Base-by-base conservation (phyloP, 2,888 invertebrate species). In the Philonicus albiceps region DNA sequence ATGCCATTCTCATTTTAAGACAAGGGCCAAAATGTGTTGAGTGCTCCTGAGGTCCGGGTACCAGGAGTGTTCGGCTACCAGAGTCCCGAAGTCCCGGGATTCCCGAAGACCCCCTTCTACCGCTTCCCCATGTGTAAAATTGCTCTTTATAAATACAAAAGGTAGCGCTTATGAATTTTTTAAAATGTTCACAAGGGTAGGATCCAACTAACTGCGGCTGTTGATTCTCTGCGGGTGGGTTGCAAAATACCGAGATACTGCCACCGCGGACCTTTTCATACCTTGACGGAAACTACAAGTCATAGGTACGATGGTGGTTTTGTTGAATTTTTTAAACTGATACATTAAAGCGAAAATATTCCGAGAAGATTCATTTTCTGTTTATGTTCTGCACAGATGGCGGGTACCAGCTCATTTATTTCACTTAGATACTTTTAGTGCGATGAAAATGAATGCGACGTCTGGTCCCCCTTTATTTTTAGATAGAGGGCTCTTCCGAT, bases 101-200 rank as follows among this genome's bases (percentile, higher is more conserved):
- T 49, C 49, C n/a, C 49, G n/a, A 1, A 2, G n/a, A 53, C 55
- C 7, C 64, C 64, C 22, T 64, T 27, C 64, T 11, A 37, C 53
- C 53, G 16, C 16, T 53, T 80, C 27, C 80, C 55, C 80, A 80
- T 80, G 80, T 80, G 80, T 80, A 80, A 80, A 80, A 80, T 80
- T 80, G 80, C 53, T 80, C 80, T 80, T 80, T 80, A 80, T 80
- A 80, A 80, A 55, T 34, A 80, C 80, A 80, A 53, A 80, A 80
- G 80, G 80, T 49, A 80, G 53, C 80, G 53, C n/a, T 80, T 80
- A 80, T 80, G 80, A 80, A 80, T 80, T 80, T 80, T 80, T 80
- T 80, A 80, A 80, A 64, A 53, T 30, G 49, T 80, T 53, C 80
- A 80, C 31, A 49, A 80, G 80, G 80, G 80, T 53, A 53, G 80